These are phyloP conservation scores for Callopanchax toddi DNA, from an alignment of 2,113 vertebrate genomes.

Conservation along the genomic window DNA sequence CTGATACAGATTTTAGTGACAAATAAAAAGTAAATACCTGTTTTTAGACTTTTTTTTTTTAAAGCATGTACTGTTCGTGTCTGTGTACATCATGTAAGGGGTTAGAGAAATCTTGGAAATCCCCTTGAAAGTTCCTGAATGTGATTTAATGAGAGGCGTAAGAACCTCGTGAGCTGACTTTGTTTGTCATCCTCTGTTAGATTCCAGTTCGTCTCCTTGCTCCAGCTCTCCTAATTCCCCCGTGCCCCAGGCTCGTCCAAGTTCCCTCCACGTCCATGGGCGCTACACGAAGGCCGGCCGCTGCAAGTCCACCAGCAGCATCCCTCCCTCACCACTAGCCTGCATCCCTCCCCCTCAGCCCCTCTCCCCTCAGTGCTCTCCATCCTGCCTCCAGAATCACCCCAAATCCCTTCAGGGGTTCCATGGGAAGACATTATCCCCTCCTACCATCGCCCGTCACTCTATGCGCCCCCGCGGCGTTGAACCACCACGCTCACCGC, in stretches of 20 bases:
- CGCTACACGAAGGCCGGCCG: conserved; percentile 87
- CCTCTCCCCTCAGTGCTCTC: conserved; percentile 86
- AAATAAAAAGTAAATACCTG: too few relatives aligned
- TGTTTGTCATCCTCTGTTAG: conserved; percentile 68
- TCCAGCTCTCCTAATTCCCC: conserved; percentile 93
- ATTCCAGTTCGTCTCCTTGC: conserved; percentile 88
- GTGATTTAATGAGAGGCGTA: too few relatives aligned
- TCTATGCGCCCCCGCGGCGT: conserved; percentile 81
- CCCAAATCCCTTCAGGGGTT: conserved; percentile 82
- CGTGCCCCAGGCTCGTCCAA: conserved; percentile 89
- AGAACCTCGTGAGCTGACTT: not conserved
- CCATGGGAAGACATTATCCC: conserved; percentile 86
- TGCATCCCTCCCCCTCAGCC: conserved; percentile 87
- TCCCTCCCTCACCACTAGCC: conserved; percentile 92
- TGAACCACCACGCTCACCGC: conserved; percentile 85
- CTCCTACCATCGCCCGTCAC: conserved; percentile 86
- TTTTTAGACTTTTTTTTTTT: too few relatives aligned
- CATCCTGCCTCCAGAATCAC: conserved; percentile 82
- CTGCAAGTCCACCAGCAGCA: conserved; percentile 93
- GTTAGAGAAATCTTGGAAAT: too few relatives aligned
- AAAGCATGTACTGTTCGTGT: too few relatives aligned
- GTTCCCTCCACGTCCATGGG: conserved; percentile 90
- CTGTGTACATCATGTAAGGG: too few relatives aligned
- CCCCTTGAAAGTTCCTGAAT: too few relatives aligned
- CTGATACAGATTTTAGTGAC: too few relatives aligned